phyloP scores from a whole-genome alignment of 2,888 invertebrate genomes.

The Morinoia aosen region DNA sequence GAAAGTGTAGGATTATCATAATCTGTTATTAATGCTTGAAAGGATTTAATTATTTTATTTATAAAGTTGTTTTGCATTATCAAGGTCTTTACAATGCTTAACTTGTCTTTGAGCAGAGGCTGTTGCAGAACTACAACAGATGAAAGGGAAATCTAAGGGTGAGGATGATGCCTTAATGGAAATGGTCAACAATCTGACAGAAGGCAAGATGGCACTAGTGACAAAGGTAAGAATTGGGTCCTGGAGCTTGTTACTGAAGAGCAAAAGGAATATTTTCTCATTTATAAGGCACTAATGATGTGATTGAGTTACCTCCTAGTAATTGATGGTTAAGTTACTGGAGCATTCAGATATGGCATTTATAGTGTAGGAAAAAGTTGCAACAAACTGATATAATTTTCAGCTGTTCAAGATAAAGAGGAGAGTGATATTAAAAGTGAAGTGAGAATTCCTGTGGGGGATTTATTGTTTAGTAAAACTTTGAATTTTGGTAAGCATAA shows the following conservation, averaged over 20 bases:
- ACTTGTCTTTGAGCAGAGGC: constrained; percentile 49
- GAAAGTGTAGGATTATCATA: background rate
- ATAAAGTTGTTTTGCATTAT: background rate
- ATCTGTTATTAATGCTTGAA: background rate
- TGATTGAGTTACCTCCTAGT: no score
- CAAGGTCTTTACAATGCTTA: background rate
- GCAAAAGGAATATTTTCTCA: no score
- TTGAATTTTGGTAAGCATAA: no score
- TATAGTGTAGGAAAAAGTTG: no score
- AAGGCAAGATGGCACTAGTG: constrained; percentile 61
- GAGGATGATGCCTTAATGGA: constrained; percentile 60
- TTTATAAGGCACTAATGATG: no score
- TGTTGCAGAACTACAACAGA: constrained; percentile 56
- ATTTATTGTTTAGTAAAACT: no score
- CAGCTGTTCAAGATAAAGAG: no score
- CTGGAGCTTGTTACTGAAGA: background rate
- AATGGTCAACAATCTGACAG: constrained; percentile 64
- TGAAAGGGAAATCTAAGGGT: constrained; percentile 54
- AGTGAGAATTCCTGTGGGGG: no score
- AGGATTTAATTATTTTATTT: background rate
- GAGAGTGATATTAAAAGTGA: no score
- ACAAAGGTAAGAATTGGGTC: constrained; percentile 59
- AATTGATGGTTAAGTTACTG: no score
- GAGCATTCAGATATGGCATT: no score
- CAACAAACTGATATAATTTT: no score